Percentiles rank a stretch among this genome's conserved stretches.
Conservation (phyloP, 2,888 invertebrate genomes). For the Strigamia transsilvanica region DNA sequence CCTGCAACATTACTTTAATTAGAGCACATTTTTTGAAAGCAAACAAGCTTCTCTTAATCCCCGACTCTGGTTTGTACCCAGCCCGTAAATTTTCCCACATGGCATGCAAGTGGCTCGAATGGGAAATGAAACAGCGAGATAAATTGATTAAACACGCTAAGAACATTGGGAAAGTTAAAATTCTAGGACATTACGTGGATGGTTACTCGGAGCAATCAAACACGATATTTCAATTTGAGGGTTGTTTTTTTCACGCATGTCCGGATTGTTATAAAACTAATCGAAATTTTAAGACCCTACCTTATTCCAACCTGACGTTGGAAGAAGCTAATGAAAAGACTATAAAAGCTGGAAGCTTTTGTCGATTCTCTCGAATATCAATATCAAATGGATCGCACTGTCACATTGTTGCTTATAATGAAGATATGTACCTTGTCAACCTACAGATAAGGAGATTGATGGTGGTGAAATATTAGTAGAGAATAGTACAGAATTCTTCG, state of each 20-base stretch:
- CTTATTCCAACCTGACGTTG: background rate
- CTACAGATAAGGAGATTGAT: too few relatives aligned
- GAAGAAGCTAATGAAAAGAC: slow-evolving; percentile 15
- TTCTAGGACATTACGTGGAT: background rate
- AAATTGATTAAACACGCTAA: background rate
- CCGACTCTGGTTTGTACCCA: background rate
- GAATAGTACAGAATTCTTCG: too few relatives aligned
- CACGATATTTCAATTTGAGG: background rate
- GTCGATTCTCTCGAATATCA: too few relatives aligned
- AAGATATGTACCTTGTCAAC: too few relatives aligned
- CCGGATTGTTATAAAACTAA: background rate
- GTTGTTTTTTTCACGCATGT: slow-evolving; percentile 4
- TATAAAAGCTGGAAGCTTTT: too few relatives aligned
- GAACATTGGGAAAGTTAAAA: background rate
- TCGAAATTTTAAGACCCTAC: background rate
- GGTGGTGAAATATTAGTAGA: too few relatives aligned
- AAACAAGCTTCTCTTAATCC: background rate
- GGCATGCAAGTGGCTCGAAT: background rate
- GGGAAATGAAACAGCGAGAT: background rate
- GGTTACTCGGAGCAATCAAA: background rate
- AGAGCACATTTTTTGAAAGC: background rate
- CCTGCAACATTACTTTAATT: background rate
- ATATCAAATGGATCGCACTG: too few relatives aligned
- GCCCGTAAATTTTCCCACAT: background rate
- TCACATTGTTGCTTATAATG: too few relatives aligned